Percentiles rank a stretch among this genome's conserved stretches.
phyloP scores from a whole-genome alignment of 2,797 vertebrate species.

The Aeoliscus strigatus region DNA sequence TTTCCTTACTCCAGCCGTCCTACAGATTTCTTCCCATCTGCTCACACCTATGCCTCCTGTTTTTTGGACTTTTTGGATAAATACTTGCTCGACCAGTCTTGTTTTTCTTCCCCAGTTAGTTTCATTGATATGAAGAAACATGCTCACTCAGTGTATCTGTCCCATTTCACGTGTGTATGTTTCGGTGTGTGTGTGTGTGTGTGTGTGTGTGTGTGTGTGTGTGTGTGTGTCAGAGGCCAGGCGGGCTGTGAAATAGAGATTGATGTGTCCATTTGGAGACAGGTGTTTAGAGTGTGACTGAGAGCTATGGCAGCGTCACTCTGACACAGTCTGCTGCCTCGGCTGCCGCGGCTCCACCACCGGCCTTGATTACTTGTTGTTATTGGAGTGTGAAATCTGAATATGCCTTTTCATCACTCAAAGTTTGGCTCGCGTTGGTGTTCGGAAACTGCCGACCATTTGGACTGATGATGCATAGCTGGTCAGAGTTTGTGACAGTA shows the following conservation, averaged over 20 bases:
- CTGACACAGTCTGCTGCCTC: conserved; percentile 62
- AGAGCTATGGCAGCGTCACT: conserved; percentile 59
- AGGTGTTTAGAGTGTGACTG: conserved; percentile 70
- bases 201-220: conserved; percentile 21
- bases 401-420: conserved; percentile 76
- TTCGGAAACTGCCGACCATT: conserved; percentile 25
- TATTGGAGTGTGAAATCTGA: conserved; percentile 78
- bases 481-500: conserved; percentile 16
- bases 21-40: no score
- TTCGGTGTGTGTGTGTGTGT: no score
- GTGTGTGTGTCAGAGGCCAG: conserved; percentile 59
- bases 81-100: no score
- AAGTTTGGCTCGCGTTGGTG: conserved; percentile 50
- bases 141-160: no score
- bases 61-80: no score
- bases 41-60: no score
- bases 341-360: conserved; percentile 43
- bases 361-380: conserved; percentile 74
- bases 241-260: conserved; percentile 77
- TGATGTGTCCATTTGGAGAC: conserved; percentile 78
- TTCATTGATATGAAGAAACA: no score
- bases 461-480: conserved; percentile 25
- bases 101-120: no score
- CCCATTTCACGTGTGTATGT: conserved; percentile 20
- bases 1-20: no score